Percentiles rank a stretch among this genome's conserved stretches.
These are phyloP conservation scores for Ascaphus truei DNA, from an alignment of 2,113 vertebrate species.

Conservation along the genomic window DNA sequence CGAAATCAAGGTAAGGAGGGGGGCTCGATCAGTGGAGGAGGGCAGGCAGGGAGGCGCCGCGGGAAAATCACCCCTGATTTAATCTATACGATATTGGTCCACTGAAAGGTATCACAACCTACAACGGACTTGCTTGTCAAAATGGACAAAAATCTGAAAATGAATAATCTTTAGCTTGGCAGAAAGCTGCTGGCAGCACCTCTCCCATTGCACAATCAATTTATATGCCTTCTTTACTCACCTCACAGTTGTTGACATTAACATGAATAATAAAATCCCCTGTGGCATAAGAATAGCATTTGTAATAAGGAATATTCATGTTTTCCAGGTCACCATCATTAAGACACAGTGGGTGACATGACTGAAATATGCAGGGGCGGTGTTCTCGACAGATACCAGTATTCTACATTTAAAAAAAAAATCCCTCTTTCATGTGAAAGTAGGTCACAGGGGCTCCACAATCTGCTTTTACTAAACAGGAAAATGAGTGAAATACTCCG, in stretches of 20 bases:
- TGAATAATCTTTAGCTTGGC: slow-evolving; percentile 8
- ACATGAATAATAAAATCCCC: slow-evolving; percentile 29
- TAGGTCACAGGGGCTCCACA: slow-evolving; percentile 32
- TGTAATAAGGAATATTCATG: slow-evolving; percentile 19
- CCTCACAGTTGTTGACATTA: slow-evolving; percentile 28
- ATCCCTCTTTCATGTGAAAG: slow-evolving; percentile 21
- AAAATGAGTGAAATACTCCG: slow-evolving; percentile 1
- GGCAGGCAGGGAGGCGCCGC: no score
- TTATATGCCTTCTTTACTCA: slow-evolving; percentile 2
- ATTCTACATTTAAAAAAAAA: slow-evolving; percentile 31
- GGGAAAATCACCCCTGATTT: no score
- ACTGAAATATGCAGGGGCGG: slow-evolving; percentile 21
- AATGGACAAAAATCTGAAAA: no score
- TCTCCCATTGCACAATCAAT: slow-evolving; percentile 5
- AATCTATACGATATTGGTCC: no score
- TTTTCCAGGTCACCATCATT: slow-evolving; percentile 32
- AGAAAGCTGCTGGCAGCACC: slow-evolving; percentile 11
- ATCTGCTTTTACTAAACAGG: slow-evolving; percentile 8
- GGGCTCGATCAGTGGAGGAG: no score
- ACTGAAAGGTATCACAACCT: no score
- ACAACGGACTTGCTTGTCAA: no score
- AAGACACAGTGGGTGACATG: slow-evolving; percentile 24
- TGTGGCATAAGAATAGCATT: slow-evolving; percentile 22
- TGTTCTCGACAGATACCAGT: slow-evolving; percentile 21
- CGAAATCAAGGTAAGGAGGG: no score